Percentiles rank a stretch among this genome's conserved stretches.
Conservation (phyloP, 2,113 vertebrate genomes). For the Aegotheles bennettii region DNA sequence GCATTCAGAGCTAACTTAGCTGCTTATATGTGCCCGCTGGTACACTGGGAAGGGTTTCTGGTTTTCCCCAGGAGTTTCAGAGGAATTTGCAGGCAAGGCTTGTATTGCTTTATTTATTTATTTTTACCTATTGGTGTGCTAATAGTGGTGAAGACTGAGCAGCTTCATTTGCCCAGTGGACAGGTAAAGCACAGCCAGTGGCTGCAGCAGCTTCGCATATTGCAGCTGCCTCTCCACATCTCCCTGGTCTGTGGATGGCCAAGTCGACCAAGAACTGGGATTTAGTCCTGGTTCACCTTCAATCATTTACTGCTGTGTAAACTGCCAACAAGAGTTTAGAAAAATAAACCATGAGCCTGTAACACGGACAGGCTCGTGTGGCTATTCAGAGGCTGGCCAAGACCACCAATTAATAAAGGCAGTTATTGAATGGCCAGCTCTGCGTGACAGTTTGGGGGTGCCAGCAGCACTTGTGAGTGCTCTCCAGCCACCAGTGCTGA, state of each 20-base stretch:
- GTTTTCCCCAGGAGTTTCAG: neutral
- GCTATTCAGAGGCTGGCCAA: neutral
- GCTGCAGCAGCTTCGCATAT: neutral
- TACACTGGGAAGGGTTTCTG: neutral
- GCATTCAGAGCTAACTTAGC: conserved; percentile 19
- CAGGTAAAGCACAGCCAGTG: neutral
- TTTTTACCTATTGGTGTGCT: neutral
- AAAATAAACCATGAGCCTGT: neutral
- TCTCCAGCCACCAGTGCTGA: neutral
- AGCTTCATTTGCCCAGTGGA: neutral
- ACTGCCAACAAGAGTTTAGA: neutral
- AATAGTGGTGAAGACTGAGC: neutral
- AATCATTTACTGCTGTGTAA: neutral
- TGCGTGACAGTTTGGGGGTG: neutral
- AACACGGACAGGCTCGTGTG: neutral
- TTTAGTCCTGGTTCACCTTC: neutral
- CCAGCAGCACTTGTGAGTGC: neutral
- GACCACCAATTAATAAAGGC: neutral
- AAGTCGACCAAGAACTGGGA: neutral
- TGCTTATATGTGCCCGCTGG: neutral
- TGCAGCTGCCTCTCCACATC: neutral
- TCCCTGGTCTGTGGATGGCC: neutral
- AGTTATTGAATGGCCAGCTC: neutral
- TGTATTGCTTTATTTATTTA: neutral
- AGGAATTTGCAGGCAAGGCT: neutral